phyloP scores from a whole-genome alignment of 1,140 invertebrate species.

The Orchestia grillus region DNA sequence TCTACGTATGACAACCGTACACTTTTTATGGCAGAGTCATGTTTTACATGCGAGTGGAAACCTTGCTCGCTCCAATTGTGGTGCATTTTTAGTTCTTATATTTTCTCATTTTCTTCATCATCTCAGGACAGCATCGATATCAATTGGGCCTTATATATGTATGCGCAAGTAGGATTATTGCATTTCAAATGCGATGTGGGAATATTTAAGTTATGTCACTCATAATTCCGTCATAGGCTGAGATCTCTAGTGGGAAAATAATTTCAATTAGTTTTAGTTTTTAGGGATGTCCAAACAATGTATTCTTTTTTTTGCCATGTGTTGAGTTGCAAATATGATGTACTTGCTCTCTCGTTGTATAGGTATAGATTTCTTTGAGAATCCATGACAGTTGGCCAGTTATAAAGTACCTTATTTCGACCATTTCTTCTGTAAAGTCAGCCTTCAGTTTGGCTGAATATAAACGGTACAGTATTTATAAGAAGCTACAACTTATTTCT shows the following conservation, averaged over 20 bases:
- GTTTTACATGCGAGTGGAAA: too few relatives aligned
- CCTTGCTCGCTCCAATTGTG: too few relatives aligned
- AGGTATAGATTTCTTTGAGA: background rate
- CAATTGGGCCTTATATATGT: too few relatives aligned
- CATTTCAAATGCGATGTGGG: too few relatives aligned
- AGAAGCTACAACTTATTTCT: background rate
- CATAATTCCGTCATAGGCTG: too few relatives aligned
- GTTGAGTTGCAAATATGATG: background rate
- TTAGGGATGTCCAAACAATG: background rate
- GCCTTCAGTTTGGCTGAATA: background rate
- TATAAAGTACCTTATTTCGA: background rate
- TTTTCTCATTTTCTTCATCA: too few relatives aligned
- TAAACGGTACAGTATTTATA: background rate
- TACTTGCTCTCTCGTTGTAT: background rate
- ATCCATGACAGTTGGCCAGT: background rate
- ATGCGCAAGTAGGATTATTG: too few relatives aligned
- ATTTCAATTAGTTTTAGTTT: background rate
- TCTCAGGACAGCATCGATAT: too few relatives aligned
- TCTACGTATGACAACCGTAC: too few relatives aligned
- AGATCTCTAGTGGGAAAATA: background rate
- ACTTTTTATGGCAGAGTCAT: too few relatives aligned
- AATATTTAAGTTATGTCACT: too few relatives aligned
- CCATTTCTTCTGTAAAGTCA: background rate
- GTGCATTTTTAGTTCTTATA: too few relatives aligned
- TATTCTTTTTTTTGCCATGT: background rate